Conservation (phyloP, 2,888 invertebrate genomes). For the Apoda limacodes region DNA sequence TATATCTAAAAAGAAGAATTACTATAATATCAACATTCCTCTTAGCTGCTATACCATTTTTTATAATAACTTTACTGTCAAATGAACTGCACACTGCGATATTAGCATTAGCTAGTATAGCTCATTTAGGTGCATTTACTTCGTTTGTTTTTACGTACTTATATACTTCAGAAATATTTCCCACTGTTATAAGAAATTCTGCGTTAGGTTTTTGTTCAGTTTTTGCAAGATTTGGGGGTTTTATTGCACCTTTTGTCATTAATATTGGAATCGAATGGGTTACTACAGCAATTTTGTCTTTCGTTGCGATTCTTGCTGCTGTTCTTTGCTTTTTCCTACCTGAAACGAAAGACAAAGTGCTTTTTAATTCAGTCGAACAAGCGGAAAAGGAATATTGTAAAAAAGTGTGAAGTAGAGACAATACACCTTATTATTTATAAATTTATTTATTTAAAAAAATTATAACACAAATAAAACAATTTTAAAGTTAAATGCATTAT, state of each 20-base stretch:
- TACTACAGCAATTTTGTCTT: conserved; percentile 46
- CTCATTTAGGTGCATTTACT: conserved; percentile 79
- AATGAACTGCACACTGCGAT: conserved; percentile 40
- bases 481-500: too few relatives aligned
- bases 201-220: conserved; percentile 81
- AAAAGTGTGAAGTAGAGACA: too few relatives aligned
- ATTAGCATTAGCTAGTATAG: conserved; percentile 78
- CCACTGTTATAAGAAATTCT: conserved; percentile 82
- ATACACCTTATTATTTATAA: too few relatives aligned
- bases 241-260: conserved; percentile 76
- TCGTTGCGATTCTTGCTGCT: conserved; percentile 39
- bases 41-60: conserved; percentile 37
- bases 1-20: conserved; percentile 40
- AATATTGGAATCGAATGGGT: conserved; percentile 56
- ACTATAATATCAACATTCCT: conserved; percentile 37
- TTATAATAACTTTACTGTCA: conserved; percentile 46
- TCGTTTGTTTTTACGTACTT: conserved; percentile 76
- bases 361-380: too few relatives aligned
- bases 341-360: conserved; percentile 48
- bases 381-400: too few relatives aligned
- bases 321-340: conserved; percentile 44
- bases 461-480: too few relatives aligned
- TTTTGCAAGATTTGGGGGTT: conserved; percentile 76
- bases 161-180: conserved; percentile 83
- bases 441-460: too few relatives aligned